Evolutionary conservation across 2,888 invertebrate genomes (phyloP).

Genomic region (Sesamia inferens): DNA sequence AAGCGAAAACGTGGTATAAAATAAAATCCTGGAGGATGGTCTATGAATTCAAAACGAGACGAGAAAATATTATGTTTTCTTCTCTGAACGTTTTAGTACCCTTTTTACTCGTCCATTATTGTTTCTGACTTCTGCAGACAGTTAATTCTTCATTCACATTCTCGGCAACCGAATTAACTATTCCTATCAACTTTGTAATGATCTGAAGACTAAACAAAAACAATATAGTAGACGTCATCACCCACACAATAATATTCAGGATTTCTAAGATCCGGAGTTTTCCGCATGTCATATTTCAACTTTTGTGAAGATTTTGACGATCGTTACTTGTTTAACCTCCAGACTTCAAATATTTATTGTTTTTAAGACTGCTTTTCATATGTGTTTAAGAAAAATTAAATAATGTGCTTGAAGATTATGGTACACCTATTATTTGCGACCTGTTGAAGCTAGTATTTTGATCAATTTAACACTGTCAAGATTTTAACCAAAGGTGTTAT

Average conservation of each 20-base stretch:
- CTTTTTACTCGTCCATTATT: constrained; percentile 12
- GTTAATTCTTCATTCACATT: constrained; percentile 38
- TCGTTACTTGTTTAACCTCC: constrained; percentile 14
- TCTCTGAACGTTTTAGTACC: constrained; percentile 1
- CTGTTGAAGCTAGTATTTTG: not conserved
- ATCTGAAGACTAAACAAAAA: constrained; percentile 31
- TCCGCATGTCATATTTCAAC: constrained; percentile 6
- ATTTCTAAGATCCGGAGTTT: constrained; percentile 2
- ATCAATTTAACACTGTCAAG: not conserved
- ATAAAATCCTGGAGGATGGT: not conserved
- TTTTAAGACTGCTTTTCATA: constrained; percentile 11
- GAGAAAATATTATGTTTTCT: not conserved
- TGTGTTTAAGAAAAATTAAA: constrained; percentile 10
- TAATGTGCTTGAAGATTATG: not conserved
- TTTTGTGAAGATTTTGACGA: constrained; percentile 17
- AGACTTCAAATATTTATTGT: constrained; percentile 37
- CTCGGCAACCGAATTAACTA: constrained; percentile 52
- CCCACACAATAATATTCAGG: constrained; percentile 2
- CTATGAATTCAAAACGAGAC: not conserved
- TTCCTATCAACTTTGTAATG: constrained; percentile 35
- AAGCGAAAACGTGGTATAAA: no score
- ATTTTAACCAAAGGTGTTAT: constrained; percentile 13
- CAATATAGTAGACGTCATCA: constrained; percentile 11
- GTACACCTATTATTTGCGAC: not conserved
- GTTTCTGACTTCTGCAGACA: constrained; percentile 23